Base-by-base conservation (phyloP, 2,888 invertebrate genomes). In the Zhengitettix transpicula region DNA sequence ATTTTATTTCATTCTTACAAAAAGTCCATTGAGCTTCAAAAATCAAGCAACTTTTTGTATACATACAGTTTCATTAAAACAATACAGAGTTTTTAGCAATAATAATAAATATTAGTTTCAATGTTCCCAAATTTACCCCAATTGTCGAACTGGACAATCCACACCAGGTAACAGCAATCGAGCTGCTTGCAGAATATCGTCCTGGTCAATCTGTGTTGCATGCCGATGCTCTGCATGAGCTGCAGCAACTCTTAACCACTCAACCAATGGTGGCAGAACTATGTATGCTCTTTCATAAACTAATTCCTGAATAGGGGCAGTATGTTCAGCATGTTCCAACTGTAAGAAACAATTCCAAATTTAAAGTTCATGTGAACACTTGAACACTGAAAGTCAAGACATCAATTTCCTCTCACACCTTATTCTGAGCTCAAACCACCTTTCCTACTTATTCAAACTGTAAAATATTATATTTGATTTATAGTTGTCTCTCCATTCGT, bases 111-210 rank as follows among this genome's bases (percentile, higher is more conserved):
- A 5, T 5, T 8, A 47, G 47, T n/a, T 28, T 2, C 28, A 5
- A 28, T 2, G 7, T 7, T 28, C 7, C 28, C 28, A 28, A 28
- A 28, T 28, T 47, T 65, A 81, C 83, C 85, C 84, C 67, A 88
- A 78, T 1, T 86, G 81, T 54, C 92, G 73, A 1, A 89, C 85
- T 14, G 93, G 92, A 71, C 90, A 92, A 73, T 93, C 93, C 0
- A 92, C 89, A 17, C 91, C 90, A 1, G 93, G 93, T 58, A 94
- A 74, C 52, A 94, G 76, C 55, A 94, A 73, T 9, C 92, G 73
- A 0, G 93, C 92, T 0, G 93, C 89, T 74, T 93, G 93, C 80
- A 87, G 81, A 41, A 93, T 83, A 71, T 93, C 93, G 69, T 92
- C 91, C 56, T 85, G 83, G 72, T 89, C 92, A 57, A 89, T 81